Conservation (phyloP, 2,797 vertebrate genomes). For the Prunella strophiata region DNA sequence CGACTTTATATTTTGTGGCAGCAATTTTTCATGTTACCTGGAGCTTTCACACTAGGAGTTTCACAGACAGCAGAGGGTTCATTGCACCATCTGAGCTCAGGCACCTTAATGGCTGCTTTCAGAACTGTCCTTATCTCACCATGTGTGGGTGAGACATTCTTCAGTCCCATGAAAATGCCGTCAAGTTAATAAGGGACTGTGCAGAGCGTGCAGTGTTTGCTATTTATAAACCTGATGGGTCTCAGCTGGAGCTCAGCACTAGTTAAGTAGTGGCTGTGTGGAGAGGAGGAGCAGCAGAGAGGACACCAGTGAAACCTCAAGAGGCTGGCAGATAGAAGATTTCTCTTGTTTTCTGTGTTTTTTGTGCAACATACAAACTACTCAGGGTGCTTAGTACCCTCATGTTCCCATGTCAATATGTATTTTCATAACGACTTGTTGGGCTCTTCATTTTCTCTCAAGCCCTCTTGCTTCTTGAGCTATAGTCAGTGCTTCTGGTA, state of each 20-base stretch:
- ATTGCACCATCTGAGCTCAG: not conserved
- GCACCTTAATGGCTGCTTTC: not conserved
- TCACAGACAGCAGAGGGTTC: not conserved
- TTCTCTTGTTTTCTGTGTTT: not conserved
- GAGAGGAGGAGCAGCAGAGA: not conserved
- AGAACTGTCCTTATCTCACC: not conserved
- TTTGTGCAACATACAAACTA: not conserved
- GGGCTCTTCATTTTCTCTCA: not conserved
- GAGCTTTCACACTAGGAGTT: not conserved
- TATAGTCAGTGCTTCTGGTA: not conserved
- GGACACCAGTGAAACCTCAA: not conserved
- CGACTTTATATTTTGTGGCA: not conserved
- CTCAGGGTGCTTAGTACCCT: not conserved
- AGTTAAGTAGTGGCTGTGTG: not conserved
- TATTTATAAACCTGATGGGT: slow-evolving; percentile 30
- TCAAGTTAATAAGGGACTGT: not conserved
- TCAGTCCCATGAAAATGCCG: not conserved
- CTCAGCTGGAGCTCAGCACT: not conserved
- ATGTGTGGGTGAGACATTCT: slow-evolving; percentile 12
- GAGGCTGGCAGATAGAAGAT: not conserved
- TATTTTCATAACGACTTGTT: not conserved
- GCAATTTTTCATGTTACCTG: not conserved
- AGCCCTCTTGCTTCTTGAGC: not conserved
- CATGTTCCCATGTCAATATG: rapidly evolving
- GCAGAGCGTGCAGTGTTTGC: not conserved